Conservation (phyloP, 2,113 vertebrate species). For the Centropus unirufus region DNA sequence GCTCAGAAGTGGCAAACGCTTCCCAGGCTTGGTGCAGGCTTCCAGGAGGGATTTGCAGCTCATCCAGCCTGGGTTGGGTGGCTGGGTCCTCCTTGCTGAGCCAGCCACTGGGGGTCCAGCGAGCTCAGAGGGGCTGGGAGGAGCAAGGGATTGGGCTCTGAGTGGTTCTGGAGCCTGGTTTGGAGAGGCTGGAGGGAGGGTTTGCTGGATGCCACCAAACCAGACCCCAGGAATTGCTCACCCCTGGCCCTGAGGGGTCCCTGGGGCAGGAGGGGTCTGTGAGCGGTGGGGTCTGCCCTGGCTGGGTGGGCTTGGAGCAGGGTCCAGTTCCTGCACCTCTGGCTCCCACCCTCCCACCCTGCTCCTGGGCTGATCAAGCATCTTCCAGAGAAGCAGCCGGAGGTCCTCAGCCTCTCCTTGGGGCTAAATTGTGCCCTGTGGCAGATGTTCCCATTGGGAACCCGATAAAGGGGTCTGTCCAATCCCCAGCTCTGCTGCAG, state of each 20-base stretch:
- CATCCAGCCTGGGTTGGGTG: background rate
- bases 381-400: background rate
- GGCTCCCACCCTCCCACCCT: accelerated
- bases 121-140: background rate
- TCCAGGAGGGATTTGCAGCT: accelerated
- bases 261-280: background rate
- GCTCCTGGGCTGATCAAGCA: background rate
- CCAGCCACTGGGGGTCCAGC: accelerated
- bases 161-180: background rate
- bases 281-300: background rate
- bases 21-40: background rate
- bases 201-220: background rate
- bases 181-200: background rate
- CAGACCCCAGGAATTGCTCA: background rate
- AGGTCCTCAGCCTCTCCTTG: background rate
- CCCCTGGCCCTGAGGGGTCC: background rate
- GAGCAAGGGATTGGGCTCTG: accelerated
- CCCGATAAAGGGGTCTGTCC: accelerated
- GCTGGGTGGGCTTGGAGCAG: background rate
- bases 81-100: background rate
- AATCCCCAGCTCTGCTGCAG: background rate
- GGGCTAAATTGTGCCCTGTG: accelerated
- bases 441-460: background rate
- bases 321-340: background rate
- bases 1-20: background rate